A percentile compares a stretch with the other conserved stretches of the same genome.
phyloP scores from a whole-genome alignment of 2,113 vertebrate species.

The Lophius piscatorius region DNA sequence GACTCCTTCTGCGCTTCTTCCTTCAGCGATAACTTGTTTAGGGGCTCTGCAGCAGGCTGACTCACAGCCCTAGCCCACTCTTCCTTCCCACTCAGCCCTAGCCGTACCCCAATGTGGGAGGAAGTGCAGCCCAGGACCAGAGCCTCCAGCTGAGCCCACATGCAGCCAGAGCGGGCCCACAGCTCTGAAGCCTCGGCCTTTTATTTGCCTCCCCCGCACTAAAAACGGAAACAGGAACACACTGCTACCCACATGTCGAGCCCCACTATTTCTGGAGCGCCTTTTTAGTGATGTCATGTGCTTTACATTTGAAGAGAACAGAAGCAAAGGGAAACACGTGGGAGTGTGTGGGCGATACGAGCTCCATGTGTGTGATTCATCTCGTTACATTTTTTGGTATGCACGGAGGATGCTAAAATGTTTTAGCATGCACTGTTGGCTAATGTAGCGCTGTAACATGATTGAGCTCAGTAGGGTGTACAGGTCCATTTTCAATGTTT shows the following conservation, averaged over 20 bases:
- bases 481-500: too few relatives aligned
- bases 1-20: conserved; percentile 25
- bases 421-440: conserved; percentile 23
- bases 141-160: conserved; percentile 71
- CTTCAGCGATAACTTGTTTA: conserved; percentile 52
- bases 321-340: conserved; percentile 64
- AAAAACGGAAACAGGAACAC: conserved; percentile 56
- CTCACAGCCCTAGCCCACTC: conserved; percentile 65
- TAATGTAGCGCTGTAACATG: too few relatives aligned
- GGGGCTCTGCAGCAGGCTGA: conserved; percentile 65
- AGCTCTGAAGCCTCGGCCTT: conserved; percentile 67
- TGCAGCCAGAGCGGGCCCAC: conserved; percentile 56
- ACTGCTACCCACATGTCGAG: conserved; percentile 56
- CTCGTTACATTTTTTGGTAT: conserved; percentile 27
- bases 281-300: conserved; percentile 77
- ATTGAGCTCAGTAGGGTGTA: too few relatives aligned
- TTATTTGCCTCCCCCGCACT: conserved; percentile 66
- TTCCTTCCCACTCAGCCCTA: conserved; percentile 60
- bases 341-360: conserved; percentile 64
- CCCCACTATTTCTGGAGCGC: conserved; percentile 64
- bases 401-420: conserved; percentile 26
- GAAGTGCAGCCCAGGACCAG: conserved; percentile 69
- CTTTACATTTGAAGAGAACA: conserved; percentile 63
- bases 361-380: conserved; percentile 32
- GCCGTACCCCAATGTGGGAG: conserved; percentile 72